phyloP scores from a whole-genome alignment of 2,797 vertebrate genomes.

The Calcarius lapponicus region DNA sequence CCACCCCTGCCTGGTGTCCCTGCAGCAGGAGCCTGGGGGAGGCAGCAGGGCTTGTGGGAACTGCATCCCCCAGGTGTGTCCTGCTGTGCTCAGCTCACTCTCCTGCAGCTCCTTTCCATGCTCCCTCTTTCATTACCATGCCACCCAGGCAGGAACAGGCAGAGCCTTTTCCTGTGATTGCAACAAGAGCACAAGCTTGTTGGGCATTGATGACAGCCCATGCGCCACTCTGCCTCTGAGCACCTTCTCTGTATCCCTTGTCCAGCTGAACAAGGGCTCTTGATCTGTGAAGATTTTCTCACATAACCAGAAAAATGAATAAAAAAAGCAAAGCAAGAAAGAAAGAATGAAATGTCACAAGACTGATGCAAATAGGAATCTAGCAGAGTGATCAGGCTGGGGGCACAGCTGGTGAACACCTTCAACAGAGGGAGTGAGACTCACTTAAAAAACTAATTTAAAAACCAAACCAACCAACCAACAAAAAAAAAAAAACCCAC shows the following conservation, averaged over 20 bases:
- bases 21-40: background rate
- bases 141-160: background rate
- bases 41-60: rapidly evolving
- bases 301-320: background rate
- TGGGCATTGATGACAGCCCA: background rate
- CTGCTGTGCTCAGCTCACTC: background rate
- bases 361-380: background rate
- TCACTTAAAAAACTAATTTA: background rate
- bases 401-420: background rate
- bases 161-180: background rate
- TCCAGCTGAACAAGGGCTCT: background rate
- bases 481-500: background rate
- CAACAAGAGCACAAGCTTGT: background rate
- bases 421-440: background rate
- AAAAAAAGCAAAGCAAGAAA: background rate
- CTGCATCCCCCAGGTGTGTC: rapidly evolving
- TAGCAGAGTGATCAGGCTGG: background rate
- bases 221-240: background rate
- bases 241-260: background rate
- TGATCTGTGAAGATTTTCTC: background rate
- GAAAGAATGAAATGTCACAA: background rate
- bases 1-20: background rate
- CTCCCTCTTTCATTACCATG: background rate
- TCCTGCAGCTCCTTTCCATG: background rate
- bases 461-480: background rate